phyloP scores from a whole-genome alignment of 2,888 invertebrate genomes.

The Drosophila ochracea region DNA sequence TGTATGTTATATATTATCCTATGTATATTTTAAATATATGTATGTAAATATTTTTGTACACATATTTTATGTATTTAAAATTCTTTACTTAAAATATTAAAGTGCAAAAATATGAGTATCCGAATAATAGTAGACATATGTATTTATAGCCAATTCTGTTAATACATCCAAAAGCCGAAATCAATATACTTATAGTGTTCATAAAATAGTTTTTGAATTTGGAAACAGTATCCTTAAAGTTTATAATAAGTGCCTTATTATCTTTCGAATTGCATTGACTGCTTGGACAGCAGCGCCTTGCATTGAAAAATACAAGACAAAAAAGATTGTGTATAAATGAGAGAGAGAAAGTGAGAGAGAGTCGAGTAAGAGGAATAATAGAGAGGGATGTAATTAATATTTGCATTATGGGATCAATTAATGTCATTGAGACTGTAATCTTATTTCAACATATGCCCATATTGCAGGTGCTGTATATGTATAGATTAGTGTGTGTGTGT shows the following conservation, averaged over 20 bases:
- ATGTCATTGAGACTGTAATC: slow-evolving; percentile 62
- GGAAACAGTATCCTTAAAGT: not conserved
- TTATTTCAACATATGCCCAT: slow-evolving; percentile 55
- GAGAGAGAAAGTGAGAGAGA: slow-evolving; percentile 7
- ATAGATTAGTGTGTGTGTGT: not conserved
- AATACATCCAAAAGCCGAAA: not conserved
- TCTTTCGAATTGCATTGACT: slow-evolving; percentile 13
- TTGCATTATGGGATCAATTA: slow-evolving; percentile 23
- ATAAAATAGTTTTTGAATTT: not conserved
- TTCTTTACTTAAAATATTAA: not conserved
- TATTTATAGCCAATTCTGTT: not conserved
- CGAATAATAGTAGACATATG: not conserved
- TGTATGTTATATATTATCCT: not conserved
- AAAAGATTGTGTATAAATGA: not conserved
- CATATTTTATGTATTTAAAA: not conserved
- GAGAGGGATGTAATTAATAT: slow-evolving; percentile 50
- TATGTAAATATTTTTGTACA: not conserved
- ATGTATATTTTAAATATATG: not conserved
- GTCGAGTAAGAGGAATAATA: slow-evolving; percentile 2
- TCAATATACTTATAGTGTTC: not conserved
- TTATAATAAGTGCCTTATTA: not conserved
- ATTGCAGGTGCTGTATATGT: slow-evolving; percentile 7
- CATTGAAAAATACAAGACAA: slow-evolving; percentile 18
- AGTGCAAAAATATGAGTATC: not conserved
- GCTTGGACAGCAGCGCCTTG: not conserved